Percentiles rank a stretch among this genome's conserved stretches.
These are phyloP conservation scores for Lasioglossum oenotherae DNA, from an alignment of 2,888 invertebrate genomes.

Conservation along the genomic window DNA sequence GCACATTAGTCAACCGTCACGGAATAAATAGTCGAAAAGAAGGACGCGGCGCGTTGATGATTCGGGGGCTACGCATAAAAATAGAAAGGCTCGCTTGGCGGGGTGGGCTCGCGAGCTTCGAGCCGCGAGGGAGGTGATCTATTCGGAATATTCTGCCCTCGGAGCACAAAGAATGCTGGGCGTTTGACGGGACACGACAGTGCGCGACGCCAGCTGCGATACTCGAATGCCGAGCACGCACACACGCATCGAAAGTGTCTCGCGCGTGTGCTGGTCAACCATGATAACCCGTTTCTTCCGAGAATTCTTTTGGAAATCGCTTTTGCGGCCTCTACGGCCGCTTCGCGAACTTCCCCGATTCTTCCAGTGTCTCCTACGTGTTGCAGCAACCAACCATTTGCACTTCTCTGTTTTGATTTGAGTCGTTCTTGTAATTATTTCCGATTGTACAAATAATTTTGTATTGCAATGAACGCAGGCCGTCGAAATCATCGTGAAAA, in stretches of 20 bases:
- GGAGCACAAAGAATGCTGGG: slow-evolving; percentile 76
- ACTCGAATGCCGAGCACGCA: slow-evolving; percentile 59
- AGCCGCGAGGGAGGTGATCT: slow-evolving; percentile 61
- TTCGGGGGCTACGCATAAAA: slow-evolving; percentile 57
- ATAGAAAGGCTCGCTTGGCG: slow-evolving; percentile 47
- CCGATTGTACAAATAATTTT: no score
- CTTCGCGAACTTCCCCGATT: not conserved
- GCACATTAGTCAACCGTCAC: slow-evolving; percentile 64
- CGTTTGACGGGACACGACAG: slow-evolving; percentile 77
- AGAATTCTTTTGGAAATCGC: not conserved
- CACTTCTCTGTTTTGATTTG: not conserved
- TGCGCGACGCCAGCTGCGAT: slow-evolving; percentile 76
- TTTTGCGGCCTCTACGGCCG: not conserved
- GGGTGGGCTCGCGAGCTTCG: slow-evolving; percentile 38
- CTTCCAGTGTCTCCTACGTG: not conserved
- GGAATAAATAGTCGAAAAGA: slow-evolving; percentile 60
- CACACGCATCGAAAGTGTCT: not conserved
- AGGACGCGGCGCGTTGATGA: slow-evolving; percentile 50
- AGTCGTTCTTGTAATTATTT: not conserved
- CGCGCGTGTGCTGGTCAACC: not conserved
- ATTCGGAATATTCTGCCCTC: slow-evolving; percentile 67
- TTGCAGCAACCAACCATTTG: not conserved
- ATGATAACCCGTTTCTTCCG: slow-evolving; percentile 1
- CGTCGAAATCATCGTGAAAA: slow-evolving; percentile 16
- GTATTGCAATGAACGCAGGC: no score